Percentiles rank a stretch among this genome's conserved stretches.
These are phyloP conservation scores for Dreissena rostriformis DNA, from an alignment of 1,140 invertebrate species.

Conservation along the genomic window DNA sequence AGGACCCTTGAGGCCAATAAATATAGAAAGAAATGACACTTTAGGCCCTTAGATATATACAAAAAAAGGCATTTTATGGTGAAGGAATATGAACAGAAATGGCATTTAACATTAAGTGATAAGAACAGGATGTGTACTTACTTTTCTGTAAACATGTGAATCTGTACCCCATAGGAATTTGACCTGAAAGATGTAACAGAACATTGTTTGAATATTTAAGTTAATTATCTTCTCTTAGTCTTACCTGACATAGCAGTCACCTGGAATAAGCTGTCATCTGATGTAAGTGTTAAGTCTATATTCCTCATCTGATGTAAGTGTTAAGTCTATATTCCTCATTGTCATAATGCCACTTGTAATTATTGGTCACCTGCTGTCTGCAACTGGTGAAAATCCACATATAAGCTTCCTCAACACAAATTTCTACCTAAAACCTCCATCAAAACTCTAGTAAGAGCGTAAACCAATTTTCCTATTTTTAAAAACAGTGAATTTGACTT, in stretches of 20 bases:
- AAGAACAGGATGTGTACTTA: slow-evolving; percentile 55
- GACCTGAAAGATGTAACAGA: slow-evolving; percentile 48
- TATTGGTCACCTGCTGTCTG: too few relatives aligned
- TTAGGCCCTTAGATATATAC: background rate
- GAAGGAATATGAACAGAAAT: background rate
- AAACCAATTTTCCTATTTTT: too few relatives aligned
- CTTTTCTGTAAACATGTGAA: slow-evolving; percentile 69
- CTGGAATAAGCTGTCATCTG: background rate
- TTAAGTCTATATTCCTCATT: background rate
- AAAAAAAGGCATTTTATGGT: background rate
- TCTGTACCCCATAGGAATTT: slow-evolving; percentile 54
- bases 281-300: background rate
- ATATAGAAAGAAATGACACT: background rate
- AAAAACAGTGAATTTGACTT: too few relatives aligned
- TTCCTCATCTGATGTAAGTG: background rate
- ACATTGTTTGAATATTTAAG: background rate
- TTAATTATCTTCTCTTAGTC: background rate
- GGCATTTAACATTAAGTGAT: too few relatives aligned
- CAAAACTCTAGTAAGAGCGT: too few relatives aligned
- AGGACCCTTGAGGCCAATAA: background rate
- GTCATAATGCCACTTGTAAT: background rate
- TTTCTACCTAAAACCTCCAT: too few relatives aligned
- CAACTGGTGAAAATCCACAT: too few relatives aligned
- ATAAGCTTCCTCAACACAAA: too few relatives aligned
- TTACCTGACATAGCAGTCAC: background rate